Base-by-base conservation (phyloP, 37 sponge, comb jelly and placozoan species). In the Dysidea cf. avara region DNA sequence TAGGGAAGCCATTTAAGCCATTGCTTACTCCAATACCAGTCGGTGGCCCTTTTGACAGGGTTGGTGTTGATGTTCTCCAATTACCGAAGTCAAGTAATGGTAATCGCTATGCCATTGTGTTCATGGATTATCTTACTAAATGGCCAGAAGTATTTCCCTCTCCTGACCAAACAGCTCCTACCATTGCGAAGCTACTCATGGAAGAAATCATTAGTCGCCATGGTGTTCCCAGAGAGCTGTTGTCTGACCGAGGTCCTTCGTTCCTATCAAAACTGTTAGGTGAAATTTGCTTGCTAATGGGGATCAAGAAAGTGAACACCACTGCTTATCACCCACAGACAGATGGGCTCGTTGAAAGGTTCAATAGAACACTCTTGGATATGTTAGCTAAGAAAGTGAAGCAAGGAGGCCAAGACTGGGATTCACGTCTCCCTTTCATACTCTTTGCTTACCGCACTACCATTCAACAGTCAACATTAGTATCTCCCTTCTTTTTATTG, bases 11-110 rank as follows among this genome's bases (percentile, higher is more conserved):
- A 0, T 47, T 73, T 4, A 39, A 35, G 24, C 51, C 80, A 7
- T 74, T 68, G 17, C 69, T 78, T 25, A 78, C 79, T 13, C 86
- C 86, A 16, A 85, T 85, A n/a, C 86, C 74, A 37, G 86, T 85
- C 16, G 38, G 46, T 0, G 68, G 74, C 0, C 80, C 80, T 33
- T 85, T 79, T 62, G 72, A 84, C 29, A 50, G 83, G 17, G 58
- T 82, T 28, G 83, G 68, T 24, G 82, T 81, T 16, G 74, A 81
- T 38, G 65, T 81, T 9, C 32, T 79, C 21, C 68, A 73, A 36
- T 74, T 82, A 30, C 83, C 83, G 2, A 25, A 31, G 26, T 48
- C 76, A 0, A 2, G 54, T 59, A 67, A 47, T 60, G 83, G 83
- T 1, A 83, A 83, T 31, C 53, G 58, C 25, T 65, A 81, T 64